Evolutionary conservation across 2,888 invertebrate species (phyloP), one percentile per base, ranked within the genome.

Genomic region (Tethea ocularis): DNA sequence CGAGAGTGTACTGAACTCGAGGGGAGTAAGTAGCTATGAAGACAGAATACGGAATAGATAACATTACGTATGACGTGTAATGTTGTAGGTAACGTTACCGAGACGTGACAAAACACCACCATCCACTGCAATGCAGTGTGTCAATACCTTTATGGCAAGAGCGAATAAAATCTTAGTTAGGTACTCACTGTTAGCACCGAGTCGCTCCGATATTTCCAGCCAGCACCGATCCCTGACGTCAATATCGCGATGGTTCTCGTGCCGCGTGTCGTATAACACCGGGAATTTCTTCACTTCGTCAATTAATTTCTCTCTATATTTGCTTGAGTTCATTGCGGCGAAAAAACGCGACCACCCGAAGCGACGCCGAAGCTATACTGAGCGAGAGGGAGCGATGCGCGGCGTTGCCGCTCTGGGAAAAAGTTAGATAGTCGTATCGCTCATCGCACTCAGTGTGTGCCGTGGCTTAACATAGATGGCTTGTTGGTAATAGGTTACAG

Each of bases 271-370:
- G 78, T 92, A 93, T 63, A 93, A 66, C 66, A 91, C 89, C 1
- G 91, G 92, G 62, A 84, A 88, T 64, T 84, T 86, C 75, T 86
- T 88, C 74, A 93, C 92, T 67, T 91, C 91, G 58, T 91, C 91
- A 55, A 93, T 93, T 8, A 93, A 74, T 55, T 75, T 75, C 67
- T 92, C 92, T 24, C 92, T 76, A 60, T 85, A 88, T 55, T 83
- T 77, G 8, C 77, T 72, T 5, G 77, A 72, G 57, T 78, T 82
- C 84, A 86, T 85, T 56, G 61, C 69, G 59, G 46, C 29, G 38
- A 38, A 38, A 38, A 36, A 67, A 77, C 82, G 71, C 84, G 83
- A 73, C 82, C 81, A 65, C 78, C 67, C 76, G 72, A 72, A 75
- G 81, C 84, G 80, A 78, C 69, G 77, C 62, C 72, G 64, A 69